phyloP scores from a whole-genome alignment of 2,113 vertebrate species.

The Prunella fulvescens region DNA sequence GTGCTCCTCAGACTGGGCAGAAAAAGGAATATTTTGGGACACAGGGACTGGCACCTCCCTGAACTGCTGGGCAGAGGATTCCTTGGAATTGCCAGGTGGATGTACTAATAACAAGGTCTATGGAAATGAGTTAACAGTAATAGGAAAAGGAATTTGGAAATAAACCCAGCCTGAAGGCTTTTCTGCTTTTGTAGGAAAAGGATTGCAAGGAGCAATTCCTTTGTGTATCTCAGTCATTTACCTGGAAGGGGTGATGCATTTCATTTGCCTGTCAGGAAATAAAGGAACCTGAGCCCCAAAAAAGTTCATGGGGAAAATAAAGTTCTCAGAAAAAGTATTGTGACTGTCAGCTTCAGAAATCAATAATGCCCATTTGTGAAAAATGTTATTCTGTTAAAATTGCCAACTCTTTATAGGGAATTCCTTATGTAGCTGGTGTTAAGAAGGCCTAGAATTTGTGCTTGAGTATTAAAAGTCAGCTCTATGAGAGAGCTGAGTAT shows the following conservation, averaged over 20 bases:
- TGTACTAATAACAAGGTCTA: background rate
- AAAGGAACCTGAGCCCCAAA: background rate
- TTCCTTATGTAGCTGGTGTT: background rate
- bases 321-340: background rate
- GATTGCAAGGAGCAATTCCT: background rate
- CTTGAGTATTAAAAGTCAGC: background rate
- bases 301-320: background rate
- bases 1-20: background rate
- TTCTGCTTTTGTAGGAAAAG: background rate
- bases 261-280: background rate
- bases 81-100: background rate
- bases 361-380: rapidly evolving
- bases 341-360: background rate
- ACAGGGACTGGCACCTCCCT: background rate
- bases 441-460: background rate
- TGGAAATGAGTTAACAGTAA: background rate
- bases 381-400: background rate
- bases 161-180: background rate
- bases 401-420: background rate
- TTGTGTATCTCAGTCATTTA: background rate
- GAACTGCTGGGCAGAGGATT: background rate
- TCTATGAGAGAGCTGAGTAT: background rate
- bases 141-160: background rate
- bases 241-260: background rate
- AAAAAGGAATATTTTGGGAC: rapidly evolving